phyloP scores from a whole-genome alignment of 2,113 vertebrate genomes.

The Hypomesus transpacificus region DNA sequence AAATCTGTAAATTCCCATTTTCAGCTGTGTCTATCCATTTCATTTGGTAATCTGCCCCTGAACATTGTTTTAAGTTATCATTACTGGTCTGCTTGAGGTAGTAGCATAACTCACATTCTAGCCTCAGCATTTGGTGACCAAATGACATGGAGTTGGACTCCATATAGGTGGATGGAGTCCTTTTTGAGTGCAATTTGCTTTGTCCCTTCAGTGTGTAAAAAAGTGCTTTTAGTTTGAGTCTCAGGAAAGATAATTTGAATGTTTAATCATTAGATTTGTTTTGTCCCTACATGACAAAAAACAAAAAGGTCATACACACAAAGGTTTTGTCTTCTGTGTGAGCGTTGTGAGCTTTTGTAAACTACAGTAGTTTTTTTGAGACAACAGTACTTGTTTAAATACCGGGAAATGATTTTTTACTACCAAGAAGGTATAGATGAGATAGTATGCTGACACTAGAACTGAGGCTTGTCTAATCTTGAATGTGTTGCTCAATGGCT shows the following conservation, averaged over 20 bases:
- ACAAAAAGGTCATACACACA: constrained; percentile 2
- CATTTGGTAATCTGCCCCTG: no score
- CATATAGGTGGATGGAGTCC: no score
- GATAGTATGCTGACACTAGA: neutral
- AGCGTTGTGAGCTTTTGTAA: neutral
- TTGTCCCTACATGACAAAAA: constrained; percentile 15
- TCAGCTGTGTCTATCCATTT: no score
- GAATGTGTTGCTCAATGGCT: constrained; percentile 26
- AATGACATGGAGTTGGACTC: no score
- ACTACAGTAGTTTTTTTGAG: neutral
- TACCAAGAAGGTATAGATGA: neutral
- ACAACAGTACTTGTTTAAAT: no score
- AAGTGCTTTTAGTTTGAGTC: neutral
- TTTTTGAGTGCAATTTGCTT: no score
- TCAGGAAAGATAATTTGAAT: neutral
- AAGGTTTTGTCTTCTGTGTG: neutral
- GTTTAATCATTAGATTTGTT: neutral
- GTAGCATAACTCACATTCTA: no score
- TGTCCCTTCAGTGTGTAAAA: neutral
- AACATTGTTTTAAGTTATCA: no score
- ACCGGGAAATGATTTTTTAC: neutral
- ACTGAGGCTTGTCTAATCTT: constrained; percentile 34
- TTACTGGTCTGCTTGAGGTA: no score
- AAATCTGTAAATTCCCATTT: no score
- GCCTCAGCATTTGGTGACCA: no score